Percentiles rank a stretch among this genome's conserved stretches.
These are phyloP conservation scores for Amphiprion ocellaris DNA, from an alignment of 2,113 vertebrate genomes.

Conservation along the genomic window DNA sequence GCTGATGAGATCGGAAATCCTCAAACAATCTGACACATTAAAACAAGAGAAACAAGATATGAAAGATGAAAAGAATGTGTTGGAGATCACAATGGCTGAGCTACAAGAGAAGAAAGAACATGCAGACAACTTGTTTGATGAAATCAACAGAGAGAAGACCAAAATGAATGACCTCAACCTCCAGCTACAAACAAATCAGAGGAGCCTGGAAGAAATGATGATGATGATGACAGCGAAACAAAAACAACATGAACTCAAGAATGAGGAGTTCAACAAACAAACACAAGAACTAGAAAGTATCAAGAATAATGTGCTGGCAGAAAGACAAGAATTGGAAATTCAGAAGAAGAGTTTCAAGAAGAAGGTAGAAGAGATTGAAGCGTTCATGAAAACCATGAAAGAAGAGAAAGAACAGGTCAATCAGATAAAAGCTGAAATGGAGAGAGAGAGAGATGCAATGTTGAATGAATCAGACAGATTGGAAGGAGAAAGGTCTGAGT, in stretches of 20 bases:
- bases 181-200: conserved; percentile 5
- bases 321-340: conserved; percentile 4
- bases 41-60: background rate
- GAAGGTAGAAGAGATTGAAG: background rate
- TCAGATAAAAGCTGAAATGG: background rate
- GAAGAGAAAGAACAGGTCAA: conserved; percentile 28
- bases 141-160: conserved; percentile 24
- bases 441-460: too few relatives aligned
- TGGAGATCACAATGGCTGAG: background rate
- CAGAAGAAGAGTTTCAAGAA: too few relatives aligned
- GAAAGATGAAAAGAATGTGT: too few relatives aligned
- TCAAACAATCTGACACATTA: conserved; percentile 11
- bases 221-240: background rate
- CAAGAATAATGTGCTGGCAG: background rate
- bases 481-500: background rate
- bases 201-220: background rate
- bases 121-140: background rate
- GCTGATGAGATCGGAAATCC: background rate
- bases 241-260: conserved; percentile 10
- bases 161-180: conserved; percentile 6
- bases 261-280: conserved; percentile 9
- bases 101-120: background rate
- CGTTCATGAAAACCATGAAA: conserved; percentile 3
- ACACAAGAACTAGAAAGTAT: background rate
- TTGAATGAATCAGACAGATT: background rate